Evolutionary conservation across 2,888 invertebrate genomes (phyloP).

Genomic region (Phyllotreta cruciferae): DNA sequence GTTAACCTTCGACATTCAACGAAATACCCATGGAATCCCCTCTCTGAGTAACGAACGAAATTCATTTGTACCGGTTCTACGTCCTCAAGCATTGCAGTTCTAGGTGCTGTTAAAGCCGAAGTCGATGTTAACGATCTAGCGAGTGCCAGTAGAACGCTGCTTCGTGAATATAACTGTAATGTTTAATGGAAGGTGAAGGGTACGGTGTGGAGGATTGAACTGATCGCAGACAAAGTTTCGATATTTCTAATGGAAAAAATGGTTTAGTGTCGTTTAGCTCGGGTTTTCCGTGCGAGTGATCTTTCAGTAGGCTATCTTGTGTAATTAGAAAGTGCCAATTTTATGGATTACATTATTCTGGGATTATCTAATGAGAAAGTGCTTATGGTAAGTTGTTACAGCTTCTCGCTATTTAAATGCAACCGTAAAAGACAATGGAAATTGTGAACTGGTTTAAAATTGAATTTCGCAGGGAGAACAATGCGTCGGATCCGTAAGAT

Average conservation of each 20-base stretch:
- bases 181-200: too few species aligned
- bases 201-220: too few species aligned
- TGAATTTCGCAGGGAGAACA: not conserved
- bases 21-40: conserved; percentile 13
- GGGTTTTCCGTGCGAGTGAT: not conserved
- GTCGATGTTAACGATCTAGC: too few species aligned
- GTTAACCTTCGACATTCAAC: conserved; percentile 13
- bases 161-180: too few species aligned
- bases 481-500: too few species aligned
- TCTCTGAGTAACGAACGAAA: conserved; percentile 3
- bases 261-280: too few species aligned
- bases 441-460: not conserved
- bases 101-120: not conserved
- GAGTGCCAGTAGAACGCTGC: too few species aligned
- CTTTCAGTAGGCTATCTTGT: conserved; percentile 12
- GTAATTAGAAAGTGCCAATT: conserved; percentile 17
- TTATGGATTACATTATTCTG: conserved; percentile 12
- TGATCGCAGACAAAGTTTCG: too few species aligned
- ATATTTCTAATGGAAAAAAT: too few species aligned
- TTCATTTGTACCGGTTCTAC: conserved; percentile 16
- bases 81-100: conserved; percentile 11
- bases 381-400: conserved; percentile 10
- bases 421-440: conserved; percentile 1
- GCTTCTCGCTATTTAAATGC: not conserved
- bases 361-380: conserved; percentile 18